phyloP scores from a whole-genome alignment of 1,140 invertebrate genomes.

The Meloidogyne exigua region DNA sequence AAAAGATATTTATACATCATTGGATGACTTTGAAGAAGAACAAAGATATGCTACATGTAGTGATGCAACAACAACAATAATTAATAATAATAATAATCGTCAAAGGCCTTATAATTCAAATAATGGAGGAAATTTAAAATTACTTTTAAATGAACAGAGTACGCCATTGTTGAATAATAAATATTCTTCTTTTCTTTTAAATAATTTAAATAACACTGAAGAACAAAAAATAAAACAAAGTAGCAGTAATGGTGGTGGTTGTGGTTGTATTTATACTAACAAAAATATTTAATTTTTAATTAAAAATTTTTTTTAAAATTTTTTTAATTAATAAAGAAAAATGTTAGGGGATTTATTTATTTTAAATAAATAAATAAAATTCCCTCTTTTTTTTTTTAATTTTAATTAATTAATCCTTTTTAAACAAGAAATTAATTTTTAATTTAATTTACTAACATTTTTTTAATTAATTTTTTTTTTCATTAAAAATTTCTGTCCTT shows the following conservation, averaged over 20 bases:
- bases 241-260: too few species aligned
- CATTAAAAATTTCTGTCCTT: neutral
- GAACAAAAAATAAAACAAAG: too few species aligned
- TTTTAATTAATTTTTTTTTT: neutral
- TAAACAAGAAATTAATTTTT: too few species aligned
- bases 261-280: neutral
- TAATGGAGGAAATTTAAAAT: neutral
- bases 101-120: neutral
- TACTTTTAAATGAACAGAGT: neutral
- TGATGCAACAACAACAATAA: too few species aligned
- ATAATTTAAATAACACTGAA: neutral
- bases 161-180: neutral
- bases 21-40: slow-evolving; percentile 29
- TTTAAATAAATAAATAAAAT: too few species aligned
- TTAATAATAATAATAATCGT: too few species aligned
- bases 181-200: neutral
- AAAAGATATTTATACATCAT: slow-evolving; percentile 41
- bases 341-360: too few species aligned
- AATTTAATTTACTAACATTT: neutral
- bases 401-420: too few species aligned
- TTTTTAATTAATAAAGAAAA: neutral
- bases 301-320: neutral
- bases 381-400: too few species aligned
- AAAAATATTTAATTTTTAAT: neutral
- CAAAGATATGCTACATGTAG: slow-evolving; percentile 4